A percentile compares a stretch with the other conserved stretches of the same genome.
Conservation (phyloP, 2,797 vertebrate genomes). For the Platyrinchus mystaceus region DNA sequence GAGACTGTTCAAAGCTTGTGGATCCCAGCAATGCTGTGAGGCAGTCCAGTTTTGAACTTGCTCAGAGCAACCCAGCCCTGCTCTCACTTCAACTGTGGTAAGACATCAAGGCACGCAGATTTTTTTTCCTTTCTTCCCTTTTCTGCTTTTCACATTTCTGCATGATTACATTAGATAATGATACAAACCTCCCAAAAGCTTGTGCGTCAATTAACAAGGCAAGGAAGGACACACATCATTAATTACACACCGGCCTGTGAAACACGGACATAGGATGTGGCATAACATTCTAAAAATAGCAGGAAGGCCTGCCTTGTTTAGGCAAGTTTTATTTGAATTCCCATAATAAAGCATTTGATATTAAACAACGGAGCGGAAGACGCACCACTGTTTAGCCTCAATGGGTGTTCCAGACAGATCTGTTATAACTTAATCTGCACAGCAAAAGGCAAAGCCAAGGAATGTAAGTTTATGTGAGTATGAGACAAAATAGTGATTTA, state of each 20-base stretch:
- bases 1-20: neutral
- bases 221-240: constrained; percentile 19
- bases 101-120: neutral
- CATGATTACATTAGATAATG: constrained; percentile 10
- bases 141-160: neutral
- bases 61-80: neutral
- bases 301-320: neutral
- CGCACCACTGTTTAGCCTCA: neutral
- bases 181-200: constrained; percentile 8
- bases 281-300: neutral
- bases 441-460: neutral
- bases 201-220: constrained; percentile 9
- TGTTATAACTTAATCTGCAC: neutral
- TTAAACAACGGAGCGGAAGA: constrained; percentile 1
- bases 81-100: neutral
- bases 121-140: neutral
- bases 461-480: neutral
- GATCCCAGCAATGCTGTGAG: neutral
- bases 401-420: neutral
- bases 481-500: neutral
- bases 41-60: neutral
- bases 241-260: neutral
- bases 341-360: constrained; percentile 2
- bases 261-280: neutral
- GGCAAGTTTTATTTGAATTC: constrained; percentile 26